Base-by-base conservation (phyloP, 2,888 invertebrate genomes). In the Notocelia uddmanniana region DNA sequence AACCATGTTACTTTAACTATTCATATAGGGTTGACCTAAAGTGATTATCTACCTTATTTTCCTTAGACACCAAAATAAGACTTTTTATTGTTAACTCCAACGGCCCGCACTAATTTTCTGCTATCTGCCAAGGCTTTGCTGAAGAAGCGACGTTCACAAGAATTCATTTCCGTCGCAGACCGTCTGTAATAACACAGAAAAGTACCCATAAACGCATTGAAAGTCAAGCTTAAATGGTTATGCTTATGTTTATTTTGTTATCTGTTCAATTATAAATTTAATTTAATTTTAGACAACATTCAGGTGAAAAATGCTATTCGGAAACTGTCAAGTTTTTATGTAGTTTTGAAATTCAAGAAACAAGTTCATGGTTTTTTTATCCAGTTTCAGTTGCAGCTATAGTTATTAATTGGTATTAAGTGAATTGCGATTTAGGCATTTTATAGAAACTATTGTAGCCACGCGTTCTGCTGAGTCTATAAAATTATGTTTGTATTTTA, bases 81-180 rank as follows among this genome's bases (percentile, higher is more conserved):
- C 18, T 18, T 19, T 34, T 18, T 15, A 31, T 31, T 34, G 52
- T 34, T 3, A 9, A 11, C 18, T 34, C 8, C 5, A 63, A 63
- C 31, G 31, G 31, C 31, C n/a, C 19, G 18, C 34, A 41, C 54
- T 45, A 45, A 62, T 57, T 67, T 57, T 19, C 67, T 11, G 45
- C 41, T 45, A 68, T 54, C 68, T 62, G n/a, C 26, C 37, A 45
- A 26, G 18, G 19, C 19, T 57, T 18, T 26, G 41, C 15, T 45
- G 54, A 41, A 48, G 54, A 62, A 2, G 41, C 60, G 11, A 50
- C 9, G 55, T 18, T 69, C 26, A 37, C 37, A 52, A 41, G 68
- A 69, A 37, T 64, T 64, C 57, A 64, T 64, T 70, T 64, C 70
- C 70, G 19, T 6, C 31, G 54, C 23, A 55, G 54, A 69, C 69